These are phyloP conservation scores for Bembecia ichneumoniformis DNA, from an alignment of 2,888 invertebrate species.

Conservation along the genomic window DNA sequence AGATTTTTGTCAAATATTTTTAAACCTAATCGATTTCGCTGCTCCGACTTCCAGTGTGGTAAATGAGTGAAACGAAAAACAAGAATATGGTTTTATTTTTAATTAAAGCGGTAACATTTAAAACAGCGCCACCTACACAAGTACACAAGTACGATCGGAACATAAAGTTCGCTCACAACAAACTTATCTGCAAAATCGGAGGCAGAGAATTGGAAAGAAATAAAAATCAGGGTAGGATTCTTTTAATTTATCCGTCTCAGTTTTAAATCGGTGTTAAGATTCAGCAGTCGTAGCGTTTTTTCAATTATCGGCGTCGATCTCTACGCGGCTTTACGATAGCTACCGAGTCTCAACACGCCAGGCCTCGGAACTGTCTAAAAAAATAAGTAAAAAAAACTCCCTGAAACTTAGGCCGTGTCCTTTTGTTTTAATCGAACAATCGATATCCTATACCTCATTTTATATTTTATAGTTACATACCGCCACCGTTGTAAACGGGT, in stretches of 20 bases:
- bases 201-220: conserved; percentile 47
- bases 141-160: conserved; percentile 39
- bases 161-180: conserved; percentile 59
- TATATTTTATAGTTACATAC: no score
- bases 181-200: conserved; percentile 53
- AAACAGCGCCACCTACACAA: conserved; percentile 45
- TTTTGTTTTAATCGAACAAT: not conserved
- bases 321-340: conserved; percentile 54
- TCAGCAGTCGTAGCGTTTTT: conserved; percentile 60
- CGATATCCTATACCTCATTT: not conserved
- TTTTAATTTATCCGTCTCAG: conserved; percentile 66
- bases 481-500: no score
- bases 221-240: conserved; percentile 49
- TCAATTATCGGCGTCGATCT: conserved; percentile 62
- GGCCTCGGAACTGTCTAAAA: conserved; percentile 12
- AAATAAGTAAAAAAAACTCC: not conserved
- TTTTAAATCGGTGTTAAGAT: conserved; percentile 68
- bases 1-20: no score
- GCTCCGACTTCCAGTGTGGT: not conserved
- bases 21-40: no score
- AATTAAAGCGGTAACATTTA: conserved; percentile 38
- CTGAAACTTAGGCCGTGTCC: not conserved
- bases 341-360: conserved; percentile 46
- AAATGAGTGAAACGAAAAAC: conserved; percentile 2
- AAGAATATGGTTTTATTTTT: conserved; percentile 25